phyloP scores from a whole-genome alignment of 2,797 vertebrate species.

The Denticeps clupeoides region DNA sequence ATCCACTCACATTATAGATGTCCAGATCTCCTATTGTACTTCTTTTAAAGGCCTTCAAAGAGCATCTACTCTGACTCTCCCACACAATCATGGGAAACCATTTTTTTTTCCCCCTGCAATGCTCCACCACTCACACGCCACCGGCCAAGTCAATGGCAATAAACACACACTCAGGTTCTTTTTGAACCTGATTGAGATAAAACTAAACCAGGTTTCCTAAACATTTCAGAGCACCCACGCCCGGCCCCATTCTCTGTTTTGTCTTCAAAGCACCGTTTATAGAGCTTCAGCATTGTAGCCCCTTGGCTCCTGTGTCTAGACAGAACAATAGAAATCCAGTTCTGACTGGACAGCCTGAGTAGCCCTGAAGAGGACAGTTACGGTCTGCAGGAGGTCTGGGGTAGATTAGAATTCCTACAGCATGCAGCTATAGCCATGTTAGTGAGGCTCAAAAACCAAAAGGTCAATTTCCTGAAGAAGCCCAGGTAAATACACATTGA shows the following conservation, averaged over 20 bases:
- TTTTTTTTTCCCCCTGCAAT: conserved; percentile 14
- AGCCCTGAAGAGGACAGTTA: too few species aligned
- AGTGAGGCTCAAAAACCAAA: too few species aligned
- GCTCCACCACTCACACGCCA: too few species aligned
- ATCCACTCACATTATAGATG: too few species aligned
- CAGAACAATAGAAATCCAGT: too few species aligned
- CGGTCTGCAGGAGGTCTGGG: too few species aligned
- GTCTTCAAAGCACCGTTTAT: too few species aligned
- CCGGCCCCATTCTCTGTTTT: conserved; percentile 26
- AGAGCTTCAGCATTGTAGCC: conserved; percentile 1
- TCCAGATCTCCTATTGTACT: conserved; percentile 41
- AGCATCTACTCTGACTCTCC: conserved; percentile 15
- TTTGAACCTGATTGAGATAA: conserved; percentile 41
- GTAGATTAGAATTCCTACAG: too few species aligned
- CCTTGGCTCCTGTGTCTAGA: conserved; percentile 9
- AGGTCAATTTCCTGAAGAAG: too few species aligned
- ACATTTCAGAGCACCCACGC: conserved; percentile 30
- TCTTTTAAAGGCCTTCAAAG: conserved; percentile 22
- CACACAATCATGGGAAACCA: conserved; percentile 57
- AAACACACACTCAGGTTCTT: conserved; percentile 44
- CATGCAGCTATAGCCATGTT: too few species aligned
- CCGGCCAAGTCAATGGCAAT: conserved; percentile 55
- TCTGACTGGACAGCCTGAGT: too few species aligned
- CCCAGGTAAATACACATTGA: too few species aligned
- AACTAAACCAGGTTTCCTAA: conserved; percentile 30